These are phyloP conservation scores for Drosophila pseudotalamancana DNA, from an alignment of 2,888 invertebrate genomes.

Conservation along the genomic window DNA sequence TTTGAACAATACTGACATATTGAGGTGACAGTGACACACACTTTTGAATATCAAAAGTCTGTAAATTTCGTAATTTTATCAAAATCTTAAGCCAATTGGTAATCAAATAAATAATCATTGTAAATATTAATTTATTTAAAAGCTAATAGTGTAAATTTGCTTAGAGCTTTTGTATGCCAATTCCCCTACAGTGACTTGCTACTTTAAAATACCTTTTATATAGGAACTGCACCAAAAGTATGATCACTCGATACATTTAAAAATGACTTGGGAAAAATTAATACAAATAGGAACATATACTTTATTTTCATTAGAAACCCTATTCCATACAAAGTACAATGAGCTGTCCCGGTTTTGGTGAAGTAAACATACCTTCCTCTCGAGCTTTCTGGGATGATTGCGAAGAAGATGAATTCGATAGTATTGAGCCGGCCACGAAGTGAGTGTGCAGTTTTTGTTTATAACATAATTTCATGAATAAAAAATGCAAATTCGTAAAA, in stretches of 20 bases:
- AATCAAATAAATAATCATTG: not conserved
- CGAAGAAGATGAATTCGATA: slow-evolving; percentile 79
- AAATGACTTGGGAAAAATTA: slow-evolving; percentile 52
- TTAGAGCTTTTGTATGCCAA: not conserved
- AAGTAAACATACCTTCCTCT: slow-evolving; percentile 82
- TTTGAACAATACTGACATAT: not conserved
- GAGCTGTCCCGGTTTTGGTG: slow-evolving; percentile 83
- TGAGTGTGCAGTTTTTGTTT: slow-evolving; percentile 37
- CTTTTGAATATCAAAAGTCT: not conserved
- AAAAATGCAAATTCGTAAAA: not conserved
- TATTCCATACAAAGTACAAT: slow-evolving; percentile 43
- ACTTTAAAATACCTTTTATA: slow-evolving; percentile 25
- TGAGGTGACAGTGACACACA: not conserved
- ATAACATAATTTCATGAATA: not conserved
- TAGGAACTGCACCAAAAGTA: not conserved
- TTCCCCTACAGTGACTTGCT: slow-evolving; percentile 8
- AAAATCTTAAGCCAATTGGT: not conserved
- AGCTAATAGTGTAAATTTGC: not conserved
- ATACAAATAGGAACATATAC: not conserved
- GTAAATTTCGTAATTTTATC: not conserved
- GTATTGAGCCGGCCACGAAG: slow-evolving; percentile 56
- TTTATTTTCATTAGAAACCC: not conserved
- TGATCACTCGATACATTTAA: slow-evolving; percentile 45
- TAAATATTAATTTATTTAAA: not conserved
- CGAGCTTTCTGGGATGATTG: slow-evolving; percentile 84